phyloP scores from a whole-genome alignment of 1,140 invertebrate genomes.

The Sycophila sp. region DNA sequence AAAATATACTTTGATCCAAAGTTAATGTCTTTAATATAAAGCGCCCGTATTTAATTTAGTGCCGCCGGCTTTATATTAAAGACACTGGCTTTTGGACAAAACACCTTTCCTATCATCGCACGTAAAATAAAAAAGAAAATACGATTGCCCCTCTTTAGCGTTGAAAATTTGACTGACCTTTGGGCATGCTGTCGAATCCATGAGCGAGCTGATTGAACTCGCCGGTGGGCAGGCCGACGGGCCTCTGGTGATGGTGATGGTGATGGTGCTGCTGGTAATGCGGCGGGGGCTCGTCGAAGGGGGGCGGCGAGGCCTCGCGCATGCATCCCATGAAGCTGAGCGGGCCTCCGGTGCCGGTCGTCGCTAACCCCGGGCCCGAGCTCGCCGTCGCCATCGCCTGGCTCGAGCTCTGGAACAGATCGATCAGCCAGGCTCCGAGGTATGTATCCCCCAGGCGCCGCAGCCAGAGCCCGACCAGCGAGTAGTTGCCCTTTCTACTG shows the following conservation, averaged over 20 bases:
- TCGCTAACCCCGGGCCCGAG: slow-evolving; percentile 35
- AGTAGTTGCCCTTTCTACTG: slow-evolving; percentile 12
- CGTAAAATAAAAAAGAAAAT: too few species aligned
- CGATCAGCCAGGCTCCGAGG: slow-evolving; percentile 50
- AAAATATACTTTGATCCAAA: too few species aligned
- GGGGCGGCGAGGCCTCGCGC: slow-evolving; percentile 64
- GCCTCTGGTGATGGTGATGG: slow-evolving; percentile 44
- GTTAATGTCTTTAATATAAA: too few species aligned
- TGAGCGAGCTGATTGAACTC: slow-evolving; percentile 50
- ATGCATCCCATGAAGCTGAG: slow-evolving; percentile 66
- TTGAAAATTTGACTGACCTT: slow-evolving; percentile 52
- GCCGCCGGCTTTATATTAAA: too few species aligned
- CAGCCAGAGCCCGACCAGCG: slow-evolving; percentile 46
- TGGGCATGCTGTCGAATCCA: slow-evolving; percentile 56
- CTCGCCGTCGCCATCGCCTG: slow-evolving; percentile 58
- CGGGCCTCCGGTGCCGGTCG: slow-evolving; percentile 57
- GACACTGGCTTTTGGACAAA: too few species aligned
- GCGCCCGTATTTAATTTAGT: too few species aligned
- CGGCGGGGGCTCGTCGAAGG: slow-evolving; percentile 46
- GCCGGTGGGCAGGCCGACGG: slow-evolving; percentile 63
- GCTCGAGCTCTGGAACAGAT: slow-evolving; percentile 54
- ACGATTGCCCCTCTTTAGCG: too few species aligned
- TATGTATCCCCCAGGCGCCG: slow-evolving; percentile 50
- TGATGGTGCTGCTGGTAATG: slow-evolving; percentile 41
- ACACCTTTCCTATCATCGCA: too few species aligned